Evolutionary conservation across 1,140 invertebrate species (phyloP).

Genomic region (Drosophila nasuta): DNA sequence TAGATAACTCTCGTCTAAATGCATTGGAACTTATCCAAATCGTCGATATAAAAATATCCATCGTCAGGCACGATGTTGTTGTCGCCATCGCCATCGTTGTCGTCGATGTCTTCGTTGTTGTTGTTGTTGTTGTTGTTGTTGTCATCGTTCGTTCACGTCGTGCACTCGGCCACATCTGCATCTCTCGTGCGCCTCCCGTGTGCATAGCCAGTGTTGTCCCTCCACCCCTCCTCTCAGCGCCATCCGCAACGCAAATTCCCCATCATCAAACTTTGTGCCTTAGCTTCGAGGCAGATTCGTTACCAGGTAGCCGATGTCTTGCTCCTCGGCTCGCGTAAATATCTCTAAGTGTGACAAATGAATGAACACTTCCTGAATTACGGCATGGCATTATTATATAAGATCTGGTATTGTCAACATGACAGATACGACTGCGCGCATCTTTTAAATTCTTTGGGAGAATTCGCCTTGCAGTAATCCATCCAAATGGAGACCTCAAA

Average conservation of each 20-base stretch:
- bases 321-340: slow-evolving; percentile 42
- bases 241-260: slow-evolving; percentile 1
- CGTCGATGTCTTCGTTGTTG: slow-evolving; percentile 25
- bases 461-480: slow-evolving; percentile 24
- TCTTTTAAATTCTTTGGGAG: slow-evolving; percentile 3
- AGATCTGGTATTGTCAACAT: slow-evolving; percentile 35
- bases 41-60: slow-evolving; percentile 82
- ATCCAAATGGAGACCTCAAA: slow-evolving; percentile 18
- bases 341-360: slow-evolving; percentile 69
- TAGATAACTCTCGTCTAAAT: slow-evolving; percentile 80
- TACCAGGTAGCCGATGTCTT: slow-evolving; percentile 53
- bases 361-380: slow-evolving; percentile 81
- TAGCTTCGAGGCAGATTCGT: slow-evolving; percentile 23
- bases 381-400: slow-evolving; percentile 61
- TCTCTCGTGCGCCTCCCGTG: slow-evolving; percentile 41
- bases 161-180: slow-evolving; percentile 39
- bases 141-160: slow-evolving; percentile 33
- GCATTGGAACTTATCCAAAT: slow-evolving; percentile 83
- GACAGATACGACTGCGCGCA: slow-evolving; percentile 31
- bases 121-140: slow-evolving; percentile 41
- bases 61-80: slow-evolving; percentile 61
- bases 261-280: slow-evolving; percentile 15
- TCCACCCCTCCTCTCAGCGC: neutral
- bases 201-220: slow-evolving; percentile 8
- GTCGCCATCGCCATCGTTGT: slow-evolving; percentile 16